Base-by-base conservation (phyloP, 2,113 vertebrate species). In the Phaetusa simplex region DNA sequence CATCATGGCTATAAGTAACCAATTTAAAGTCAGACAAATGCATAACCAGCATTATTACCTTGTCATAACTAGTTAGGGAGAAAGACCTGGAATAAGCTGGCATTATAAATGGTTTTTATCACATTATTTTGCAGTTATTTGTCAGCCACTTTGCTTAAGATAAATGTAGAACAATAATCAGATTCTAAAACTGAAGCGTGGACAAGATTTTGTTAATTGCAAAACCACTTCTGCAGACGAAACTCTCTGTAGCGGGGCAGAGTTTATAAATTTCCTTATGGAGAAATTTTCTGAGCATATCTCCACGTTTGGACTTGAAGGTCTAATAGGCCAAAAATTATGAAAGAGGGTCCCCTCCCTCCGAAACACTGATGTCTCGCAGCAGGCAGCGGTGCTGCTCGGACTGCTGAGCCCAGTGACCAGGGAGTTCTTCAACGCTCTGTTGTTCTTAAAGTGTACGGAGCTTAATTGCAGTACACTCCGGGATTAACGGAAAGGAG, bases 11-110 rank as follows among this genome's bases (percentile, higher is more conserved):
- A 86, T 99, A 99, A 99, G 99, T 99, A 99, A 99, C 99, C 99
- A 99, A 99, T 99, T 99, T 99, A 99, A 98, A 98, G 98, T 97
- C 98, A 98, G 98, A 99, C 98, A 98, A 98, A 99, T 99, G 98
- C 98, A 98, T 99, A 97, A 94, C 98, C 98, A 97, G 98, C 98
- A 97, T 99, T 99, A 99, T 99, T 99, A 99, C 99, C 99, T 99
- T 99, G 99, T 99, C 99, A 99, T 99, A 99, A 99, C 99, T 98
- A 98, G 98, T 99, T 99, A 99, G 99, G 98, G 96, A 98, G 98
- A 99, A 99, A 98, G 98, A 98, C 98, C 98, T 96, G 94, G 98
- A 98, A 98, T 97, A 98, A 98, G 98, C 98, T 97, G 96, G 97
- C 98, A 98, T 99, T 99, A 98, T 98, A 99, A 98, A 98, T 98